A percentile compares a stretch with the other conserved stretches of the same genome.
These are phyloP conservation scores for Mungos mungo DNA, from an alignment of 2,113 vertebrate genomes.

Conservation along the genomic window DNA sequence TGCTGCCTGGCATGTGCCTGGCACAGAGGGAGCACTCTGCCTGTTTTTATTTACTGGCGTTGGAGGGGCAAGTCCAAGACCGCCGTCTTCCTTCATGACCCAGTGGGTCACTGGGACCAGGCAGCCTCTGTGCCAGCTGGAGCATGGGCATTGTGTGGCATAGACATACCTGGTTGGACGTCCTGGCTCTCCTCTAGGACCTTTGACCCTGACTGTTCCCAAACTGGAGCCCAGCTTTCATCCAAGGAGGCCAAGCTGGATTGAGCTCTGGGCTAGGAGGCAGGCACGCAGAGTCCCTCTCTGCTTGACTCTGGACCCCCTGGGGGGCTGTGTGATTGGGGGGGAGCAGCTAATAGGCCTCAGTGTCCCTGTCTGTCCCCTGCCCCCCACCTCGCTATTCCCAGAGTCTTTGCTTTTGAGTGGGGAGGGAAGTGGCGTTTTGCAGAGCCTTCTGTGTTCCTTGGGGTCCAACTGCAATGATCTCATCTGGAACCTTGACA, in stretches of 20 bases:
- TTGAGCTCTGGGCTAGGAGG: not conserved
- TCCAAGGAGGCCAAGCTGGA: not conserved
- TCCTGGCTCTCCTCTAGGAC: not conserved
- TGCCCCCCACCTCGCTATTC: not conserved
- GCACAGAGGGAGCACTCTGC: not conserved
- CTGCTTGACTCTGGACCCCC: not conserved
- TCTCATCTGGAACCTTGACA: constrained; percentile 75
- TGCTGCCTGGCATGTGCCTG: not conserved
- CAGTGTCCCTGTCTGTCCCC: not conserved
- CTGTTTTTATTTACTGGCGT: not conserved
- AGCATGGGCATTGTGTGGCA: not conserved
- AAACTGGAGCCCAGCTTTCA: not conserved
- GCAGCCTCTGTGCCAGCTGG: not conserved
- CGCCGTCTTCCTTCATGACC: not conserved
- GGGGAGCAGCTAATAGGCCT: not conserved
- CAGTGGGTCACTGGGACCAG: not conserved
- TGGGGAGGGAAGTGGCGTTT: not conserved
- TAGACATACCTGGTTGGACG: not conserved
- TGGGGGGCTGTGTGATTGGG: no score
- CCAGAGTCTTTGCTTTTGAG: not conserved
- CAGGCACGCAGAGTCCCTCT: not conserved
- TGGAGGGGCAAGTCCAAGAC: not conserved
- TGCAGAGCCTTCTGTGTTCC: not conserved
- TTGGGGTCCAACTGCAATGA: constrained; percentile 48
- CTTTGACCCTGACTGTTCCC: not conserved